Evolutionary conservation across 2,113 vertebrate species (phyloP).

Genomic region (Chascanopsetta lugubris): DNA sequence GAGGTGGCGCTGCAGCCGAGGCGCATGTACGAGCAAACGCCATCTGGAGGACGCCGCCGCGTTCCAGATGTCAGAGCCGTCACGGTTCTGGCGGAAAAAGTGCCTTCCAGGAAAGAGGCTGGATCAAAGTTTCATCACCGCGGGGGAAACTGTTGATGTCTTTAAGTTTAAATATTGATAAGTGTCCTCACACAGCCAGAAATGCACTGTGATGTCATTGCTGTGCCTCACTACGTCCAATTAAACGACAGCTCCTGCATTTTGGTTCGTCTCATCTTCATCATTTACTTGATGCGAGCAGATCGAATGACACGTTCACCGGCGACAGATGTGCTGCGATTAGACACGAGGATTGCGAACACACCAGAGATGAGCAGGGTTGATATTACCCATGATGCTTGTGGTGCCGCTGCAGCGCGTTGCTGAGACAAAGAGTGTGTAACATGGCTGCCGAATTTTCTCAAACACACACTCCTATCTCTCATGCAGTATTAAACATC

Average conservation of each 20-base stretch:
- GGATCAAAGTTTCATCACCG: conserved; percentile 36
- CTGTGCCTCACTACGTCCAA: neutral
- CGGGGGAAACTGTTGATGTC: conserved; percentile 13
- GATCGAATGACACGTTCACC: neutral
- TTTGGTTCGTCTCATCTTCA: neutral
- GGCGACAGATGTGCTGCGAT: neutral
- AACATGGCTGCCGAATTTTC: too few species aligned
- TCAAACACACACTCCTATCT: conserved; percentile 2
- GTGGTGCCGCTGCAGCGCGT: too few species aligned
- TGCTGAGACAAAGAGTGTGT: too few species aligned
- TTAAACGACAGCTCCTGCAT: neutral
- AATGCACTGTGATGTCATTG: neutral
- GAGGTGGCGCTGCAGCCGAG: neutral
- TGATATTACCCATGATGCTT: neutral
- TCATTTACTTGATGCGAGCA: conserved; percentile 1
- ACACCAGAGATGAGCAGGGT: neutral
- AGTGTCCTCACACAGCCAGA: neutral
- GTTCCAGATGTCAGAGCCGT: neutral
- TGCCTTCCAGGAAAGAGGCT: neutral
- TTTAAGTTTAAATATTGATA: conserved; percentile 33
- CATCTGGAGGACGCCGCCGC: neutral
- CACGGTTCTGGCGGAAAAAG: neutral
- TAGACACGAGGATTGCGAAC: neutral
- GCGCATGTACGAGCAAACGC: conserved; percentile 8
- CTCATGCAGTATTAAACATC: conserved; percentile 65